A percentile compares a stretch with the other conserved stretches of the same genome.
Conservation (phyloP, 2,113 vertebrate species). For the Nettapus auritus region DNA sequence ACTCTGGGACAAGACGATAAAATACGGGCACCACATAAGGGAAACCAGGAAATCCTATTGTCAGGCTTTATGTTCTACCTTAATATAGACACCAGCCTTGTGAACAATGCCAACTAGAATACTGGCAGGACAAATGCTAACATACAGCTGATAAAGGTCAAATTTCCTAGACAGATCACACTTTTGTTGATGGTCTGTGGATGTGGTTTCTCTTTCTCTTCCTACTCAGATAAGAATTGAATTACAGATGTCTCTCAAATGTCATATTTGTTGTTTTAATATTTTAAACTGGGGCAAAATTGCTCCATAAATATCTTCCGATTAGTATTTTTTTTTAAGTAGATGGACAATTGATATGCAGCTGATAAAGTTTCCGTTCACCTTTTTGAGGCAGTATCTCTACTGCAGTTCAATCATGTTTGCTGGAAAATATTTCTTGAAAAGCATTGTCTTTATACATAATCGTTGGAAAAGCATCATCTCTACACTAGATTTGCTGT, state of each 20-base stretch:
- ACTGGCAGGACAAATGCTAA: neutral
- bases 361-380: neutral
- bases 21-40: neutral
- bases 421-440: neutral
- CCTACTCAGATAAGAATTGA: neutral
- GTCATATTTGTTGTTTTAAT: neutral
- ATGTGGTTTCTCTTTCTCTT: neutral
- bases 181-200: neutral
- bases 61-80: rapidly evolving
- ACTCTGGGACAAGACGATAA: neutral
- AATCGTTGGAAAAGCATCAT: neutral
- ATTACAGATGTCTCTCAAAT: neutral
- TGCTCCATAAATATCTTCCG: neutral
- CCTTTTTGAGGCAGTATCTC: neutral
- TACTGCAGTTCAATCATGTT: neutral
- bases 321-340: neutral
- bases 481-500: neutral
- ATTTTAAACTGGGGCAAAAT: neutral
- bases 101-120: neutral
- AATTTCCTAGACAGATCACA: neutral
- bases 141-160: neutral
- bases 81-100: rapidly evolving
- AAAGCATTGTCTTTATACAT: neutral
- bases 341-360: neutral
- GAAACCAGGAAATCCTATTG: neutral